Conservation (phyloP, 2,113 vertebrate genomes). For the Pardalotus punctatus region DNA sequence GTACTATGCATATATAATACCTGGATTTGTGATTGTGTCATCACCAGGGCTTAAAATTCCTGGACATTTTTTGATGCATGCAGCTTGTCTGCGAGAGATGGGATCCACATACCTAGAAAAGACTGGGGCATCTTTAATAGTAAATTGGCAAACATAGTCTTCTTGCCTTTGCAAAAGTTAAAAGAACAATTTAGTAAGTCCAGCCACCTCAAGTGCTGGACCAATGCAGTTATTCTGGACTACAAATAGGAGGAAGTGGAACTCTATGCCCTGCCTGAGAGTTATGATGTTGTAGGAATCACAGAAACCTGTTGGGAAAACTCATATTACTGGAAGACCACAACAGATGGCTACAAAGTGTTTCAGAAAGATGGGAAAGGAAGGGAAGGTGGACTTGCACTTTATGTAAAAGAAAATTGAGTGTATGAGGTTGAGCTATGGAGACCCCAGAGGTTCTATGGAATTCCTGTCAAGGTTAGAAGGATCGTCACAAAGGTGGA, state of each 20-base stretch:
- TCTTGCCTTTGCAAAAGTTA: not conserved
- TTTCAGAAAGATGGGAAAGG: not conserved
- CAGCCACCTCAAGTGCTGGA: not conserved
- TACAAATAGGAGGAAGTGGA: not conserved
- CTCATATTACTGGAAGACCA: not conserved
- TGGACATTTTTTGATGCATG: not conserved
- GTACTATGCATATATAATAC: not conserved
- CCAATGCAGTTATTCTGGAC: not conserved
- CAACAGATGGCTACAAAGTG: not conserved
- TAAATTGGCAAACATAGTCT: not conserved
- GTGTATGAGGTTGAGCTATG: not conserved
- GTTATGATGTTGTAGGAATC: not conserved
- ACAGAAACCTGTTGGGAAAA: not conserved
- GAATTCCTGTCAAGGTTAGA: not conserved
- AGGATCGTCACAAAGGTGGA: not conserved
- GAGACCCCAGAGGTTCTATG: not conserved
- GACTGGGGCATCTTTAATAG: not conserved
- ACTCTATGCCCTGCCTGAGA: rapidly evolving
- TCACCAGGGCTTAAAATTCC: not conserved
- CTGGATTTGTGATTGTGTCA: not conserved
- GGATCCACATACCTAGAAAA: not conserved
- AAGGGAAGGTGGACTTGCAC: not conserved
- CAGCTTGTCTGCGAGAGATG: not conserved
- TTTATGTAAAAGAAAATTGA: not conserved
- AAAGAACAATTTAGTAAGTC: not conserved